A percentile compares a stretch with the other conserved stretches of the same genome.
These are phyloP conservation scores for Liposcelis brunnea DNA, from an alignment of 2,888 invertebrate genomes.

Conservation along the genomic window DNA sequence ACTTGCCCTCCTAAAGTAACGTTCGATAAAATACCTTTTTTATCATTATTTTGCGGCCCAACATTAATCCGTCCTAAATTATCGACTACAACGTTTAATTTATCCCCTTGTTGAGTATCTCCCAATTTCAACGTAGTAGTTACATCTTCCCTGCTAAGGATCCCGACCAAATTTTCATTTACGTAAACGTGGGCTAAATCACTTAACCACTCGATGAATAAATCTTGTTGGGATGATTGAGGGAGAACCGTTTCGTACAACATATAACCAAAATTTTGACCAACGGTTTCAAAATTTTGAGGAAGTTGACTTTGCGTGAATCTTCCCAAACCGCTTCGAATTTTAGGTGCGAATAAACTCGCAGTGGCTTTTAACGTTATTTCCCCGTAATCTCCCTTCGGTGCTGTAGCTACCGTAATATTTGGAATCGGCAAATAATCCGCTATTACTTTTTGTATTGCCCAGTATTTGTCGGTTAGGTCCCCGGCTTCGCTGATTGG, in stretches of 20 bases:
- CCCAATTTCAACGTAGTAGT: not conserved
- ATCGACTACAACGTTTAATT: conserved; percentile 16
- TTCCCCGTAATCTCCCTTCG: not conserved
- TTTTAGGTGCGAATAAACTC: conserved; percentile 11
- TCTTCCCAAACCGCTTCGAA: conserved; percentile 26
- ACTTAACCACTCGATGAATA: conserved; percentile 28
- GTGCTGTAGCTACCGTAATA: not conserved
- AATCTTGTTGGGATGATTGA: conserved; percentile 12
- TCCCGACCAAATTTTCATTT: conserved; percentile 25
- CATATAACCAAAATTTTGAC: conserved; percentile 42
- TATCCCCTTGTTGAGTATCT: conserved; percentile 12
- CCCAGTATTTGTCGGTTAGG: conserved; percentile 64
- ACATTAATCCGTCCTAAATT: conserved; percentile 71
- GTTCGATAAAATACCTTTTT: conserved; percentile 36
- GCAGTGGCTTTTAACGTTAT: conserved; percentile 14
- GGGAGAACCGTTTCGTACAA: conserved; percentile 40
- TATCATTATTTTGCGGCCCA: conserved; percentile 29
- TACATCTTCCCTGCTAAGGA: not conserved
- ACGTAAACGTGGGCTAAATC: conserved; percentile 55
- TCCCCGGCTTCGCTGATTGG: conserved; percentile 81
- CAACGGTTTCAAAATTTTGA: conserved; percentile 42
- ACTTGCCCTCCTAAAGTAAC: conserved; percentile 33
- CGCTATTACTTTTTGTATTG: conserved; percentile 41
- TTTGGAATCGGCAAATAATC: conserved; percentile 7
- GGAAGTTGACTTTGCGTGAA: no score